phyloP scores from a whole-genome alignment of 2,113 vertebrate genomes.

The Cyanoliseus patagonus region DNA sequence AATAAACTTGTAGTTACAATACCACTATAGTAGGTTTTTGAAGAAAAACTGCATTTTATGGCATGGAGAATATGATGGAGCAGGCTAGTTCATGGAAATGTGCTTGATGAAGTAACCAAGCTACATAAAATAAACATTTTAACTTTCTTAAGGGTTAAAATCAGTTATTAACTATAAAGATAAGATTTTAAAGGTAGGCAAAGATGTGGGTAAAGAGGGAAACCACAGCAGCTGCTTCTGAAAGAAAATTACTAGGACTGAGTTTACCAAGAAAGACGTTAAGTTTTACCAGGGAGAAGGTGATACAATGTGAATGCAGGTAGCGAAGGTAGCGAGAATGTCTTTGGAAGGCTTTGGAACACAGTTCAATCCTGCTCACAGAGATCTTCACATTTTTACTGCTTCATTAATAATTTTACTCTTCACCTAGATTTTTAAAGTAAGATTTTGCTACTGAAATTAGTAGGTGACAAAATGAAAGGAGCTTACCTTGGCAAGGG shows the following conservation, averaged over 20 bases:
- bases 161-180: background rate
- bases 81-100: rapidly evolving
- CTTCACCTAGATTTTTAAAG: background rate
- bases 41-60: background rate
- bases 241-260: background rate
- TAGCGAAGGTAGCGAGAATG: background rate
- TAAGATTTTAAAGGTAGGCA: background rate
- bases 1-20: background rate
- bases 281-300: background rate
- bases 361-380: background rate
- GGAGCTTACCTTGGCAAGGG: background rate
- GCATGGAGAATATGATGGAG: background rate
- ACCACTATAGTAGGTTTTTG: background rate
- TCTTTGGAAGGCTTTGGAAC: background rate
- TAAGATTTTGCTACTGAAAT: background rate
- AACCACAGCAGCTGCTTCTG: background rate
- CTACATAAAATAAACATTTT: background rate
- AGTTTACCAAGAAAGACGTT: background rate
- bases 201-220: background rate
- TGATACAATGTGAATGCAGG: background rate
- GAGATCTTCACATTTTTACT: background rate
- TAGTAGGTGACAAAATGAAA: background rate
- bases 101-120: background rate
- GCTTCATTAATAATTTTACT: background rate
- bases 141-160: background rate